Evolutionary conservation across 2,113 vertebrate genomes (phyloP).

Genomic region (Harpagus bidentatus): DNA sequence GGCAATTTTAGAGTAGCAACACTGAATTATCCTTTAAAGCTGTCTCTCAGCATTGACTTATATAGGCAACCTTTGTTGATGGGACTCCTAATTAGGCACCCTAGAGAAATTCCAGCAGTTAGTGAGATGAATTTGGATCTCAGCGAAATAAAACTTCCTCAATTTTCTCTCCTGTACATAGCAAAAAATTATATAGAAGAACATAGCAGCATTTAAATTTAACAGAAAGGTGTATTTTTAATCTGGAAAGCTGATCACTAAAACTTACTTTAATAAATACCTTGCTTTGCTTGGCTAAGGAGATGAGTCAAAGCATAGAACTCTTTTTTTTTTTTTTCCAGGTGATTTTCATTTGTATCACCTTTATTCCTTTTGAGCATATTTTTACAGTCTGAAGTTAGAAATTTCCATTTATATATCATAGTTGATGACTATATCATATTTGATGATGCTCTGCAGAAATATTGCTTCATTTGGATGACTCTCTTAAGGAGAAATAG

Average conservation of each 20-base stretch:
- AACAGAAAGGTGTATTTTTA: not conserved
- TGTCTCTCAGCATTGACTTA: constrained; percentile 22
- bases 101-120: constrained; percentile 50
- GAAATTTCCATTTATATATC: not conserved
- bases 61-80: constrained; percentile 39
- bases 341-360: not conserved
- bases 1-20: constrained; percentile 30
- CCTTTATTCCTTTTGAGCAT: not conserved
- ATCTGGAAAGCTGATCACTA: not conserved
- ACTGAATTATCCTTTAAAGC: constrained; percentile 47
- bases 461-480: not conserved
- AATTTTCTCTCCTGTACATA: not conserved
- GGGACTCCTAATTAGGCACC: constrained; percentile 36
- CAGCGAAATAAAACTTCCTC: constrained; percentile 1
- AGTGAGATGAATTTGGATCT: constrained; percentile 30
- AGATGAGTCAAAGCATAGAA: not conserved
- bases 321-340: not conserved
- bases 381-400: not conserved
- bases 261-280: not conserved
- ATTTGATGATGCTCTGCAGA: not conserved
- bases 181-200: not conserved
- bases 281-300: not conserved
- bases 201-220: not conserved
- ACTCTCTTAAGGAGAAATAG: not conserved
- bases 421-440: not conserved